Percentiles rank a stretch among this genome's conserved stretches.
Conservation (phyloP, 2,888 invertebrate genomes). For the Mythimna ferrago region DNA sequence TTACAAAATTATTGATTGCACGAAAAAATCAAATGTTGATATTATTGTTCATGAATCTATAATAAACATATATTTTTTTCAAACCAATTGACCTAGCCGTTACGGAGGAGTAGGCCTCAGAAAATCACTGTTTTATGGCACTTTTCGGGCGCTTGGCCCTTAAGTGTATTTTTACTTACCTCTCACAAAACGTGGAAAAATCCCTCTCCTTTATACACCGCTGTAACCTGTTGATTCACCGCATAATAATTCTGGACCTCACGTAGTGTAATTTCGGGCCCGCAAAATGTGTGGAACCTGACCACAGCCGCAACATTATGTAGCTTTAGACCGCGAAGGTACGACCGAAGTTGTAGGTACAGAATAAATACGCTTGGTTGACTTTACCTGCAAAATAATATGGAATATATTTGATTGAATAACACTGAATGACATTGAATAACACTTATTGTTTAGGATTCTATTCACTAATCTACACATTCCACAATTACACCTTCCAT, state of each 20-base stretch:
- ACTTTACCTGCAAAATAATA: neutral
- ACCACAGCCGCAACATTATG: slow-evolving; percentile 10
- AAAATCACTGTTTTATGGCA: too few species aligned
- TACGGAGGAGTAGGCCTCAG: too few species aligned
- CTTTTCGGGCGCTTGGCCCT: too few species aligned
- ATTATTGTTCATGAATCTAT: too few species aligned
- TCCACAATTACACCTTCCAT: neutral
- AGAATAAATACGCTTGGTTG: slow-evolving; percentile 9
- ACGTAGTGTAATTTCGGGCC: slow-evolving; percentile 22
- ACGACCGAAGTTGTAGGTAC: neutral
- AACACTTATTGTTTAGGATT: too few species aligned
- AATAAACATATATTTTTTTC: too few species aligned
- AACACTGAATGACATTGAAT: too few species aligned
- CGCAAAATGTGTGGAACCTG: slow-evolving; percentile 2
- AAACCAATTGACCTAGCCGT: too few species aligned
- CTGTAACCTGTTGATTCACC: slow-evolving; percentile 24
- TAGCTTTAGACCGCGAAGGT: slow-evolving; percentile 7
- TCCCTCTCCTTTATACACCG: neutral
- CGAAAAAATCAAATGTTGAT: too few species aligned
- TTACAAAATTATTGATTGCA: too few species aligned
- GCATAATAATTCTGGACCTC: neutral
- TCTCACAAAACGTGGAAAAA: neutral
- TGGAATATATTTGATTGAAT: neutral
- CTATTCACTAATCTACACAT: neutral
- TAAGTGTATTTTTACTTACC: too few species aligned